Conservation (phyloP, 2,888 invertebrate genomes). For the Fissipunctia ypsillon region DNA sequence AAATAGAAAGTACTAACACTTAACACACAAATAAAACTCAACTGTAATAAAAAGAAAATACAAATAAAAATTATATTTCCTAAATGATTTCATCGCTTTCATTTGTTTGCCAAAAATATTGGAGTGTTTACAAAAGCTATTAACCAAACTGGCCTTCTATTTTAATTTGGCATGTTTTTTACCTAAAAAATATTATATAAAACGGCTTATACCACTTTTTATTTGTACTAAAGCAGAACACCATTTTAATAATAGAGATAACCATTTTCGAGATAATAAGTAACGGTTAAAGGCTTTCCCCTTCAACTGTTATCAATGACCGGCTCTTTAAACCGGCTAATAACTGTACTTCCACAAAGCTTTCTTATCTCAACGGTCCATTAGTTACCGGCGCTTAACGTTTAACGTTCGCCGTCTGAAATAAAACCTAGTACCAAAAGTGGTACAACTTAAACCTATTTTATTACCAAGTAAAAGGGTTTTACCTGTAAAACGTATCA, state of each 20-base stretch:
- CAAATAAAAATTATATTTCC: constrained; percentile 12
- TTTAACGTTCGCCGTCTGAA: constrained; percentile 77
- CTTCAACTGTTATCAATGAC: constrained; percentile 58
- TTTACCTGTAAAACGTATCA: constrained; percentile 75
- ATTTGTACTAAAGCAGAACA: constrained; percentile 8
- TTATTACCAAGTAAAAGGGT: constrained; percentile 70
- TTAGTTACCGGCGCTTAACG: constrained; percentile 81
- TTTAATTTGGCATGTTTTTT: neutral
- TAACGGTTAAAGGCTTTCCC: constrained; percentile 30
- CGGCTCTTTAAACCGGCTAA: constrained; percentile 68
- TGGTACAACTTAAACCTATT: constrained; percentile 72
- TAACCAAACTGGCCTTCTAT: constrained; percentile 4
- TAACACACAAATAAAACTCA: neutral
- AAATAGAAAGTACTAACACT: neutral
- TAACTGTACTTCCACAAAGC: constrained; percentile 72
- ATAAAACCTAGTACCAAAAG: constrained; percentile 75
- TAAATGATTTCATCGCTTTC: constrained; percentile 14
- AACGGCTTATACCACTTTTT: neutral
- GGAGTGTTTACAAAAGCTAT: constrained; percentile 14
- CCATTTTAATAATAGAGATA: constrained; percentile 23
- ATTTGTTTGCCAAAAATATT: constrained; percentile 38
- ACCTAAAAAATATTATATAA: neutral
- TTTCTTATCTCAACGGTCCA: constrained; percentile 86
- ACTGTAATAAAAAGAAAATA: neutral
- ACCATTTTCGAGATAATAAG: constrained; percentile 32